phyloP scores from a whole-genome alignment of 1,140 invertebrate genomes.

The Hormaphis cornu region DNA sequence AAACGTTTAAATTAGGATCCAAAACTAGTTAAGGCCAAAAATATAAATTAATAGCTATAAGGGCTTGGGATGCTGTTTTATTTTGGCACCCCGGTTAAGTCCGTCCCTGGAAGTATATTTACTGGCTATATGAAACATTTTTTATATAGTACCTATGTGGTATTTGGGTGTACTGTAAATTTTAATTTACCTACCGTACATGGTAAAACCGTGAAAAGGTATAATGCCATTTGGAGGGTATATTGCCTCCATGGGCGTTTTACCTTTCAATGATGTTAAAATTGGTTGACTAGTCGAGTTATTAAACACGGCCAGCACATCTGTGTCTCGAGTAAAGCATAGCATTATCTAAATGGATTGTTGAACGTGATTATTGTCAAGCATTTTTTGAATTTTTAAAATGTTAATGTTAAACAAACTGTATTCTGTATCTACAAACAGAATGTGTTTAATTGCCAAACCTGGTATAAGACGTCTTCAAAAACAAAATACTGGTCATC shows the following conservation, averaged over 20 bases:
- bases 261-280: conserved; percentile 56
- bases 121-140: too few relatives aligned
- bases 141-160: too few relatives aligned
- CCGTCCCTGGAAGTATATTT: too few relatives aligned
- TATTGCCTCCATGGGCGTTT: conserved; percentile 51
- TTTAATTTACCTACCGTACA: conserved; percentile 69
- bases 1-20: too few relatives aligned
- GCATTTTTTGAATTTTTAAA: not conserved
- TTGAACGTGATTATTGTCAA: not conserved
- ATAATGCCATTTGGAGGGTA: conserved; percentile 91
- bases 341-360: conserved; percentile 74
- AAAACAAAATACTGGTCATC: conserved; percentile 98
- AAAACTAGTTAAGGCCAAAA: too few relatives aligned
- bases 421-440: not conserved
- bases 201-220: conserved; percentile 92
- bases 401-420: not conserved
- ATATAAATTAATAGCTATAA: too few relatives aligned
- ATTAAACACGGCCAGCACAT: conserved; percentile 57
- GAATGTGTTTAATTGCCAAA: too few relatives aligned
- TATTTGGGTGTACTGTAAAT: too few relatives aligned
- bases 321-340: conserved; percentile 82
- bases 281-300: conserved; percentile 51
- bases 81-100: too few relatives aligned
- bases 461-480: conserved; percentile 90
- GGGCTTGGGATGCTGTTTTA: too few relatives aligned